Evolutionary conservation across 1,140 invertebrate genomes (phyloP).

Genomic region (Drosophila virilis): DNA sequence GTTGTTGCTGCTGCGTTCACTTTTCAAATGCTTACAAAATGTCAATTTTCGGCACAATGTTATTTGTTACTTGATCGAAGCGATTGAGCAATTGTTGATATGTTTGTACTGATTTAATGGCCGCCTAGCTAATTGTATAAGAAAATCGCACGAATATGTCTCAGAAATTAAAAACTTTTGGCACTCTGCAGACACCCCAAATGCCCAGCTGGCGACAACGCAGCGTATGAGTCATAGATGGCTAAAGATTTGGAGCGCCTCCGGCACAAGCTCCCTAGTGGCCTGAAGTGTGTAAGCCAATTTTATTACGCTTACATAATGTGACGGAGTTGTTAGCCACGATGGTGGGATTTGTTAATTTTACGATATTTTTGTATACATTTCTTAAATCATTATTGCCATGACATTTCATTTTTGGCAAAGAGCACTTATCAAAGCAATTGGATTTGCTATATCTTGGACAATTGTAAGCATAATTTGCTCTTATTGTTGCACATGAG

Average conservation of each 20-base stretch:
- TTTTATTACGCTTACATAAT: conserved; percentile 29
- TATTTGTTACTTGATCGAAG: conserved; percentile 74
- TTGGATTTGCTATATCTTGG: conserved; percentile 61
- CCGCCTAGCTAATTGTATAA: conserved; percentile 56
- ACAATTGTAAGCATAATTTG: conserved; percentile 62
- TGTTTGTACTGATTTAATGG: conserved; percentile 59
- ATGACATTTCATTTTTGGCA: conserved; percentile 57
- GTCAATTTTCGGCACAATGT: conserved; percentile 75
- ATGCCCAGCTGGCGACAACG: conserved; percentile 61
- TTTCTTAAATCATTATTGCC: conserved; percentile 38
- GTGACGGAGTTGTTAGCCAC: conserved; percentile 9
- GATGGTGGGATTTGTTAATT: conserved; percentile 10
- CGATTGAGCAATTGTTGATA: conserved; percentile 74
- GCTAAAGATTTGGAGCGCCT: conserved; percentile 13
- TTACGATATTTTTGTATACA: conserved; percentile 34
- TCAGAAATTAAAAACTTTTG: conserved; percentile 26
- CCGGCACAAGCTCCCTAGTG: conserved; percentile 4
- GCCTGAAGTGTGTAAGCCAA: conserved; percentile 15
- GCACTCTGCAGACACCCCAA: conserved; percentile 56
- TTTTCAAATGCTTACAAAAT: conserved; percentile 74
- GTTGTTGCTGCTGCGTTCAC: conserved; percentile 63
- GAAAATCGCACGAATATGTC: conserved; percentile 38
- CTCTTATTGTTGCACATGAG: conserved; percentile 52
- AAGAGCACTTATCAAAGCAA: conserved; percentile 53
- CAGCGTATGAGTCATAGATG: conserved; percentile 49